Evolutionary conservation across 2,888 invertebrate species (phyloP).

Genomic region (Gibbula magus): DNA sequence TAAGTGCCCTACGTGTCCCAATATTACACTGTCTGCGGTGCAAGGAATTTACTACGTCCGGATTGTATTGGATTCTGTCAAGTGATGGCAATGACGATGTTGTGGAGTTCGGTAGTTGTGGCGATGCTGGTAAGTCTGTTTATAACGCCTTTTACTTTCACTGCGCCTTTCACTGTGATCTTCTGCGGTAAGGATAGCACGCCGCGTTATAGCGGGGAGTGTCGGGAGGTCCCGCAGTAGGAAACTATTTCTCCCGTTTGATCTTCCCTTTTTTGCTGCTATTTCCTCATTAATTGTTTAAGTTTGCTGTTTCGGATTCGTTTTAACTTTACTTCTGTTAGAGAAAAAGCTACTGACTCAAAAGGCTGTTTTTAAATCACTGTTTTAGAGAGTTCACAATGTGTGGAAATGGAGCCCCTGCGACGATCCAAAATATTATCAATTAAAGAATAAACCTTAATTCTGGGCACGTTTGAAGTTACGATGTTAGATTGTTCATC

Average conservation of each 20-base stretch:
- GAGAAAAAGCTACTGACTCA: neutral
- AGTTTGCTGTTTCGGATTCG: neutral
- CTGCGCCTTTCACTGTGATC: neutral
- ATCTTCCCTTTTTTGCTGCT: neutral
- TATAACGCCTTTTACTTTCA: neutral
- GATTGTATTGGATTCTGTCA: constrained; percentile 1
- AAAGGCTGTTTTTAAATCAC: neutral
- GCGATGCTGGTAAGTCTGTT: neutral
- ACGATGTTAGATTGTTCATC: too few species aligned
- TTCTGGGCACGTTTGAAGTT: too few species aligned
- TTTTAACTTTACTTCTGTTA: neutral
- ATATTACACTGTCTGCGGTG: neutral
- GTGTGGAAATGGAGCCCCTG: neutral
- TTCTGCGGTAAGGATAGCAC: neutral
- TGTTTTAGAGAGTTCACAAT: too few species aligned
- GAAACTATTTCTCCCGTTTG: neutral
- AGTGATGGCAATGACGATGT: constrained; percentile 2
- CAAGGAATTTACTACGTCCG: constrained; percentile 12
- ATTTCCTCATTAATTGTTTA: neutral
- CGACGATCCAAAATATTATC: too few species aligned
- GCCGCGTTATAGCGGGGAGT: constrained; percentile 8
- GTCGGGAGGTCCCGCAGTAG: constrained; percentile 2
- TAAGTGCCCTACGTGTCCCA: neutral
- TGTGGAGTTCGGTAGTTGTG: neutral
- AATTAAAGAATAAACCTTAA: too few species aligned